These are phyloP conservation scores for Zosterops borbonicus DNA, from an alignment of 2,113 vertebrate genomes.

Conservation along the genomic window DNA sequence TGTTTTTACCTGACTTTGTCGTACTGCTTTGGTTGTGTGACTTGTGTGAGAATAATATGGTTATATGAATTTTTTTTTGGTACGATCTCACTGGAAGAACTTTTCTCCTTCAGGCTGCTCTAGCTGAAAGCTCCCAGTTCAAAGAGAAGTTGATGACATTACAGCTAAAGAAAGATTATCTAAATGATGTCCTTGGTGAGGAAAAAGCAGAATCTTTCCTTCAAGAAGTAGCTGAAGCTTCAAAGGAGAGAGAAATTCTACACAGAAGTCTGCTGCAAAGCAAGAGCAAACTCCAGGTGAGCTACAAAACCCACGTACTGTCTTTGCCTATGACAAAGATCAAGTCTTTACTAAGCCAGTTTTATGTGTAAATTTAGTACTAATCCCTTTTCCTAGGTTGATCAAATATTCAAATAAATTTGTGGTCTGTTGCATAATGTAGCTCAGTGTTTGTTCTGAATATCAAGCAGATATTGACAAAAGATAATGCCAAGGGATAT, in stretches of 20 bases:
- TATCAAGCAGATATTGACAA: neutral
- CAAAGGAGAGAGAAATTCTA: slow-evolving; percentile 80
- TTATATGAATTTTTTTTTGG: neutral
- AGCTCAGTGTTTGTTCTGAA: neutral
- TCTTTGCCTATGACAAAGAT: neutral
- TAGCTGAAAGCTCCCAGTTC: slow-evolving; percentile 81
- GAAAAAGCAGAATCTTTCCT: slow-evolving; percentile 75
- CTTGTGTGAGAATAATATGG: neutral
- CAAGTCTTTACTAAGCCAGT: neutral
- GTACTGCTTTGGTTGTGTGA: slow-evolving; percentile 5
- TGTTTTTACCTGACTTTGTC: slow-evolving; percentile 14
- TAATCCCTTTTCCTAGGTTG: neutral
- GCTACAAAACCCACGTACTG: neutral
- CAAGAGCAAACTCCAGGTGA: slow-evolving; percentile 84
- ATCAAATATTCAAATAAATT: neutral
- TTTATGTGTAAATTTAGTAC: neutral
- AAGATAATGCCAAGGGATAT: neutral
- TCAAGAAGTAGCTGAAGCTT: slow-evolving; percentile 69
- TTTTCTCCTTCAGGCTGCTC: slow-evolving; percentile 62
- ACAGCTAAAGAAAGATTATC: slow-evolving; percentile 79
- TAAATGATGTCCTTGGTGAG: slow-evolving; percentile 80
- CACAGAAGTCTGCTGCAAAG: slow-evolving; percentile 83
- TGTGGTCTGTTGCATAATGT: neutral
- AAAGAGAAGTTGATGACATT: slow-evolving; percentile 80
- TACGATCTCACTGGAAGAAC: neutral